Conservation (phyloP, 2,888 invertebrate genomes). For the Mechanitis mazaeus region DNA sequence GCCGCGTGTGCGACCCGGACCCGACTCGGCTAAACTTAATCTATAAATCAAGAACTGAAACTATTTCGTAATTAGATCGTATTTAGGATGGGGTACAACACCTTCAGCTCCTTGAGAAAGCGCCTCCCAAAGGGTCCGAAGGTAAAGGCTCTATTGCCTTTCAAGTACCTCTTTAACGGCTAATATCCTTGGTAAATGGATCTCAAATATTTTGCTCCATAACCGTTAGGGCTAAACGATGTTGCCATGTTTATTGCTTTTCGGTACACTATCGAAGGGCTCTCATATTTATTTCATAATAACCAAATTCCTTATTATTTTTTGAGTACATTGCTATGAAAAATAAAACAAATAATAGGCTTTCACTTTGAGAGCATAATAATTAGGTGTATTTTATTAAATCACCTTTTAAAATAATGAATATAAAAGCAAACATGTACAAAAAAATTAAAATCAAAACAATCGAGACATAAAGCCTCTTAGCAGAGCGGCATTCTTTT, state of each 20-base stretch:
- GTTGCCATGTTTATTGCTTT: slow-evolving; percentile 64
- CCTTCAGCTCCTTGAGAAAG: slow-evolving; percentile 68
- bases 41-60: slow-evolving; percentile 78
- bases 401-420: slow-evolving; percentile 7
- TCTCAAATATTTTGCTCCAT: slow-evolving; percentile 68
- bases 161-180: slow-evolving; percentile 75
- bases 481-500: slow-evolving; percentile 64
- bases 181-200: slow-evolving; percentile 74
- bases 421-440: slow-evolving; percentile 12
- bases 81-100: slow-evolving; percentile 73
- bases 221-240: slow-evolving; percentile 58
- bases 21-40: slow-evolving; percentile 63
- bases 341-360: slow-evolving; percentile 7
- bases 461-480: slow-evolving; percentile 56
- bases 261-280: slow-evolving; percentile 35
- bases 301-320: slow-evolving; percentile 20
- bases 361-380: slow-evolving; percentile 2
- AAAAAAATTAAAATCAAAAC: slow-evolving; percentile 33
- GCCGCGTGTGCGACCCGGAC: slow-evolving; percentile 60
- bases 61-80: slow-evolving; percentile 78
- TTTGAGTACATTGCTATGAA: slow-evolving; percentile 6
- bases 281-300: slow-evolving; percentile 28
- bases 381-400: slow-evolving; percentile 3
- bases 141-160: slow-evolving; percentile 67
- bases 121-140: slow-evolving; percentile 68